phyloP scores from a whole-genome alignment of 1,140 invertebrate genomes.

The Wasmannia auropunctata region DNA sequence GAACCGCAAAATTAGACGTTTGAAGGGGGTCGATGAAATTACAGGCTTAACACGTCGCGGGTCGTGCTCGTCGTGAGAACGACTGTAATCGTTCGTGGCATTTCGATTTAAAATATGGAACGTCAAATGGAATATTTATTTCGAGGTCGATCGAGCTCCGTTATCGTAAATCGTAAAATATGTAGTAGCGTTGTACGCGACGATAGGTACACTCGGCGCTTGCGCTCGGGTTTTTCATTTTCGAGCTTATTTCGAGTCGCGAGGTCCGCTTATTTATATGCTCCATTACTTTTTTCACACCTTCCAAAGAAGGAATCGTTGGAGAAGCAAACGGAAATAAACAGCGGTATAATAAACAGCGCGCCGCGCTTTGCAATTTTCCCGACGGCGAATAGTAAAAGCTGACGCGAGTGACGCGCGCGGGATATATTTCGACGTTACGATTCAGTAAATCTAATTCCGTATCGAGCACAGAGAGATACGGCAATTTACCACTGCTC shows the following conservation, averaged over 20 bases:
- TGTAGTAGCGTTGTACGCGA: not conserved
- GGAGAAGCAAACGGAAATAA: not conserved
- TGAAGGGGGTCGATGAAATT: conserved; percentile 60
- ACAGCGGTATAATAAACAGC: conserved; percentile 6
- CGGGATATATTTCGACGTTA: conserved; percentile 44
- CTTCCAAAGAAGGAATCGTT: not conserved
- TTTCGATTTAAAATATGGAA: conserved; percentile 49
- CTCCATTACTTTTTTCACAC: not conserved
- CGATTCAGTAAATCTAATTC: conserved; percentile 55
- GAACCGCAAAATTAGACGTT: conserved; percentile 56
- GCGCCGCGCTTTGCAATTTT: conserved; percentile 15
- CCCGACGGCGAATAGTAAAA: conserved; percentile 41
- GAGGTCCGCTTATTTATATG: conserved; percentile 11
- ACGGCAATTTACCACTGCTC: conserved; percentile 28
- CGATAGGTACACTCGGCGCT: not conserved
- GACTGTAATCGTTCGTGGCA: conserved; percentile 39
- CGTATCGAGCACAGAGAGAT: conserved; percentile 41
- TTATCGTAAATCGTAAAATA: not conserved
- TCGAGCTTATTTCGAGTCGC: not conserved
- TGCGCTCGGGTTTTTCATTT: not conserved
- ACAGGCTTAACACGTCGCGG: conserved; percentile 44
- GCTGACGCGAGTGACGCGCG: conserved; percentile 12
- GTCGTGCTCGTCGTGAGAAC: conserved; percentile 48
- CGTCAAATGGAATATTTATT: conserved; percentile 25
- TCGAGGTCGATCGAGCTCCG: conserved; percentile 11